Evolutionary conservation across 2,113 vertebrate genomes (phyloP), one percentile per base, ranked within the genome.

Genomic region (Seriola aureovittata): DNA sequence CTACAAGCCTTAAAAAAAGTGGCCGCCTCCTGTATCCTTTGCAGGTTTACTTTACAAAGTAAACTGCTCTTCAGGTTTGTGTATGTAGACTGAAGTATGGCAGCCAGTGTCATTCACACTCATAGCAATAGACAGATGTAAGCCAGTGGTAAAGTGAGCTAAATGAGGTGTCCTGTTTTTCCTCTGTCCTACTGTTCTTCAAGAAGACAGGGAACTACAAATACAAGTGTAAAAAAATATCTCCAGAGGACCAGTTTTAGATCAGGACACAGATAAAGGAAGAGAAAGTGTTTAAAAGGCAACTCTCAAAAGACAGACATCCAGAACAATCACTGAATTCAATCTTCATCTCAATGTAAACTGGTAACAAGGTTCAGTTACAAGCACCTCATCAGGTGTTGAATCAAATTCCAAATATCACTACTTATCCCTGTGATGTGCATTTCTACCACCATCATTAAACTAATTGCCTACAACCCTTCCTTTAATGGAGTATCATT

Each of bases 171-270:
- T 44, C 0, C 8, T 48, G 13, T 67, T 36, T 75, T 44, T 16
- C 38, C 8, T 64, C 32, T 55, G n/a, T 11, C 46, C 52, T 23
- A 7, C 62, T 55, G 4, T 52, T 50, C 32, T 40, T 13, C n/a
- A 36, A 74, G 58, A 74, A 19, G 21, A 38, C 59, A 74, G 44
- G 32, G 23, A 52, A 38, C 62, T 50, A 54, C 29, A 29, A 29
- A 29, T 21, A 17, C 19, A 42, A 11, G 34, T 65, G 32, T 64
- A n/a, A 66, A 66, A 54, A 1, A 25, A 7, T 21, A 23, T 76
- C 38, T 42, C 25, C 32, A 34, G 8, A 46, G 38, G 2, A 46
- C 19, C 36, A 42, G 10, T 58, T 67, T 46, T 17, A 55, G 2
- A 32, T 21, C 44, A 21, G n/a, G 34, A 29, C 32, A 64, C 40